Evolutionary conservation across 2,113 vertebrate genomes (phyloP).

Genomic region (Xiphophorus maculatus): DNA sequence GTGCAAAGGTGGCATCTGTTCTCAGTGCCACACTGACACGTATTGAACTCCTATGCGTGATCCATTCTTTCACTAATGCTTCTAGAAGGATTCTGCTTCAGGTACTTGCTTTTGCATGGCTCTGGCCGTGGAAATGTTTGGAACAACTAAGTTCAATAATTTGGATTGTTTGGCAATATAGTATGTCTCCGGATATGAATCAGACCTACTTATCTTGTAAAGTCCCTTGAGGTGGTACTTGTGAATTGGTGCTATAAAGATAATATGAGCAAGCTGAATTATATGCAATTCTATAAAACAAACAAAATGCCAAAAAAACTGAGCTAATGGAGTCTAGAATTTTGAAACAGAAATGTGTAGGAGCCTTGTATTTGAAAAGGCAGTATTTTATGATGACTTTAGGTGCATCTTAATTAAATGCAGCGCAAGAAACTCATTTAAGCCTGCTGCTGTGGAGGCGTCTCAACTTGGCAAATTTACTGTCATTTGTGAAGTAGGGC

Average conservation of each 20-base stretch:
- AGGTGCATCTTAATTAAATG: constrained; percentile 5
- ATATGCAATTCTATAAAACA: neutral
- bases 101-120: neutral
- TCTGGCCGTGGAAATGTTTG: neutral
- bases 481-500: constrained; percentile 23
- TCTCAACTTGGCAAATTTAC: constrained; percentile 31
- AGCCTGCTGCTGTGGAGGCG: constrained; percentile 17
- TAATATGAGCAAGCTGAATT: neutral
- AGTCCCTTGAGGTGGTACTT: neutral
- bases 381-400: constrained; percentile 13
- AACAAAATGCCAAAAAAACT: no score
- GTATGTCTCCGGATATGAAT: no score
- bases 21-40: neutral
- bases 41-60: neutral
- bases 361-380: neutral
- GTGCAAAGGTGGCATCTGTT: neutral
- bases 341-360: neutral
- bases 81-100: neutral
- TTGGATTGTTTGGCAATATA: no score
- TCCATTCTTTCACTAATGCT: neutral
- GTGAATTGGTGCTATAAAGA: neutral
- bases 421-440: neutral
- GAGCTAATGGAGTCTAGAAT: neutral
- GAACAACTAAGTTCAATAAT: no score
- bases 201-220: no score